Conservation (phyloP, 2,888 invertebrate genomes). For the Caenorhabditis angaria region DNA sequence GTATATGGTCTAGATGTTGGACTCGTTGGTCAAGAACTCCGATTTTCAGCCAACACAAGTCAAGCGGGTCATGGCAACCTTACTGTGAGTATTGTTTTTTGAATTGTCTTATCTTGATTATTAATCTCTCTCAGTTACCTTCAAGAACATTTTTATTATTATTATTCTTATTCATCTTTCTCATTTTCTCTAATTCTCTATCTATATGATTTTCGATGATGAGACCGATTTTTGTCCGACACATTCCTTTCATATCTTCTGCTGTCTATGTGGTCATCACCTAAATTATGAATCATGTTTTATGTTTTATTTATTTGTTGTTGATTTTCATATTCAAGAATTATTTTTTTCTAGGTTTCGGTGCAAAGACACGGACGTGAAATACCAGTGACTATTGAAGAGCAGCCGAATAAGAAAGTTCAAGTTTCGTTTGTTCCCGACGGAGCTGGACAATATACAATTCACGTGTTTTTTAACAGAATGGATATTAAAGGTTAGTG, state of each 20-base stretch:
- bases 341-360: constrained; percentile 68
- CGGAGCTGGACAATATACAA: constrained; percentile 78
- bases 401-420: constrained; percentile 44
- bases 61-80: constrained; percentile 69
- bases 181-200: background rate
- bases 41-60: constrained; percentile 69
- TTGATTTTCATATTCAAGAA: too few relatives aligned
- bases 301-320: constrained; percentile 15
- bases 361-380: constrained; percentile 68
- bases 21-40: constrained; percentile 72
- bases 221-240: constrained; percentile 34
- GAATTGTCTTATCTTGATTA: background rate
- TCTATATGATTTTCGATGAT: background rate
- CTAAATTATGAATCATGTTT: constrained; percentile 12
- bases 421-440: constrained; percentile 76
- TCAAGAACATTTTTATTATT: background rate
- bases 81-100: constrained; percentile 18
- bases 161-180: background rate
- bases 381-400: constrained; percentile 77
- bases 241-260: constrained; percentile 7
- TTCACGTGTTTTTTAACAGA: constrained; percentile 93
- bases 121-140: background rate
- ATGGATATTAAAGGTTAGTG: constrained; percentile 81
- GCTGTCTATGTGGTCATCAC: background rate
- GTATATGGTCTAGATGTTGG: constrained; percentile 74